These are phyloP conservation scores for Pollenia amentaria DNA, from an alignment of 2,888 invertebrate species.

Conservation along the genomic window DNA sequence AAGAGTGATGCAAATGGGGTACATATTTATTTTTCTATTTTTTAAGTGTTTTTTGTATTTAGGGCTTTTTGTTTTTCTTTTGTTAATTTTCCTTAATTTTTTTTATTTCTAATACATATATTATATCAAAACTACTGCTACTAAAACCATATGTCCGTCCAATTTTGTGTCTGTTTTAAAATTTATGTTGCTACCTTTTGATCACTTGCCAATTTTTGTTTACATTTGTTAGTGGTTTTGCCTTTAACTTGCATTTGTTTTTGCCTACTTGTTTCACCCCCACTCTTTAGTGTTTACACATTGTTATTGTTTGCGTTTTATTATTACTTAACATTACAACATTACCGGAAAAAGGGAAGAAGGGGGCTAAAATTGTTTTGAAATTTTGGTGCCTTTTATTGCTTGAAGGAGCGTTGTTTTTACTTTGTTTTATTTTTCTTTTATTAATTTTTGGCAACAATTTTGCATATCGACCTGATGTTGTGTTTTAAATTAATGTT, in stretches of 20 bases:
- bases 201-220: conserved; percentile 80
- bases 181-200: conserved; percentile 64
- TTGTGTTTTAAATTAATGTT: conserved; percentile 21
- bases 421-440: conserved; percentile 22
- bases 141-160: conserved; percentile 10
- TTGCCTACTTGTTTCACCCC: conserved; percentile 55
- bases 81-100: conserved; percentile 21
- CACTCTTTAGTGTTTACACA: not conserved
- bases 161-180: conserved; percentile 18
- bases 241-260: conserved; percentile 1
- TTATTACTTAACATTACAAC: conserved; percentile 19
- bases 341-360: not conserved
- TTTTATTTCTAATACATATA: conserved; percentile 47
- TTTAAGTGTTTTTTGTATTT: conserved; percentile 40
- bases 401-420: conserved; percentile 29
- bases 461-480: conserved; percentile 30
- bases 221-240: conserved; percentile 75
- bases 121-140: conserved; percentile 30
- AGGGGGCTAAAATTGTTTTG: conserved; percentile 27
- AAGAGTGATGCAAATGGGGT: conserved; percentile 10
- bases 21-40: conserved; percentile 16
- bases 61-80: conserved; percentile 58
- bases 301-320: conserved; percentile 31
- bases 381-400: conserved; percentile 20
- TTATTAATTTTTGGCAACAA: conserved; percentile 49